Base-by-base conservation (phyloP, 2,888 invertebrate species). In the Ptychoptera albimana region DNA sequence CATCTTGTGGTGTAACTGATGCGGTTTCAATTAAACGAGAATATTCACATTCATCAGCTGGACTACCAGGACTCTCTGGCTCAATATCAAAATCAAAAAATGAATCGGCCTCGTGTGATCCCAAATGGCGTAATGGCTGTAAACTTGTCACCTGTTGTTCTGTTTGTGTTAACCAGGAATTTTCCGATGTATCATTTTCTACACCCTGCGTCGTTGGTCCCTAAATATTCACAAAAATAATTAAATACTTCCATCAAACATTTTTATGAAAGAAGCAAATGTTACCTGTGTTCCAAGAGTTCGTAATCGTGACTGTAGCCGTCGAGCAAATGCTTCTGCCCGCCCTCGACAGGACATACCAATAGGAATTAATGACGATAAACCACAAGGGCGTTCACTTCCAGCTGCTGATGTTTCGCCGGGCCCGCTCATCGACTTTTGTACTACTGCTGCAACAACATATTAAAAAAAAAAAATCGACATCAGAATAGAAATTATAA, bases 301-400 rank as follows among this genome's bases (percentile, higher is more conserved):
- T 53, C 78, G 74, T 53, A 86, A 68, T 50, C 82, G 77, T 45
- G 78, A 77, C 58, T 84, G 82, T 49, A 86, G 68, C 57, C 79
- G 78, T 47, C 80, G 72, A 50, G 85, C 85, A 63, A 86, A 85
- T 46, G 82, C 81, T 60, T 84, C 85, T 45, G 85, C 84, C 45
- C 82, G 74, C 47, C 80, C 80, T 47, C 83, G 75, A 61, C 84
- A 86, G 63, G 82, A 82, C 75, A 80, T 79, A 54, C 64, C 61
- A 55, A 56, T 55, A 59, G 81, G 77, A 67, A 81, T 67, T 53
- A 80, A 68, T 52, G 79, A 76, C 57, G 75, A 72, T 57, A 81
- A 68, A 57, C 79, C 76, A 66, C 79, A 78, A 70, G 75, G 74
- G 57, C 69, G 67, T 62, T 68, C 73, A 63, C 69, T 68, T 54